These are phyloP conservation scores for Acanthis flammea DNA, from an alignment of 2,797 vertebrate species.

Conservation along the genomic window DNA sequence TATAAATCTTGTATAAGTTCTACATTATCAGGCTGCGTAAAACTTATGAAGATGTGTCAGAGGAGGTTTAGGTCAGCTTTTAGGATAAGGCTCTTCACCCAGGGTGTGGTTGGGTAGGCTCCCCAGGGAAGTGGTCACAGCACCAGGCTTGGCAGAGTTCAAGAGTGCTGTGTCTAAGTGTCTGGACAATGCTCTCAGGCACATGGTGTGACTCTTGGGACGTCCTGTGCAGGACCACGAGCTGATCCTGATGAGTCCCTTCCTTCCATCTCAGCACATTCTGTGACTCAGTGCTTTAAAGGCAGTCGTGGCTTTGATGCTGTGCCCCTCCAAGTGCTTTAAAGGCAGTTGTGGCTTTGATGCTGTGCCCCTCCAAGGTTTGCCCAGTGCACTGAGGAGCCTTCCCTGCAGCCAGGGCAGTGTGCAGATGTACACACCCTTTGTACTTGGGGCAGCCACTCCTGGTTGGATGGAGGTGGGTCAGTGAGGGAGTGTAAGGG, in stretches of 20 bases:
- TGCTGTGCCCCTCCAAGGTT: background rate
- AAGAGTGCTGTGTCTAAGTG: background rate
- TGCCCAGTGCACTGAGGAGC: background rate
- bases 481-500: background rate
- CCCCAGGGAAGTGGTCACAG: background rate
- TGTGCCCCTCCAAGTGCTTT: background rate
- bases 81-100: background rate
- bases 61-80: background rate
- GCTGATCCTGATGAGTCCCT: background rate
- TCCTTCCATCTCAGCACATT: background rate
- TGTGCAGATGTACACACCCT: background rate
- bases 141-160: background rate
- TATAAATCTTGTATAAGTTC: background rate
- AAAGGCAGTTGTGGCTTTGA: background rate
- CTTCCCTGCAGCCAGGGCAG: background rate
- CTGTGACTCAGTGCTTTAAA: background rate
- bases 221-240: background rate
- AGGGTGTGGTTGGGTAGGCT: background rate
- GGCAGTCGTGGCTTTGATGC: background rate
- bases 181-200: background rate
- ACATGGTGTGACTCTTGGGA: background rate
- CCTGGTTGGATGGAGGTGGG: rapidly evolving
- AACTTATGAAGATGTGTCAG: background rate
- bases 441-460: background rate
- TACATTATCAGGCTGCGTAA: rapidly evolving